phyloP scores from a whole-genome alignment of 2,888 invertebrate genomes.

The Allophyes oxyacanthae region DNA sequence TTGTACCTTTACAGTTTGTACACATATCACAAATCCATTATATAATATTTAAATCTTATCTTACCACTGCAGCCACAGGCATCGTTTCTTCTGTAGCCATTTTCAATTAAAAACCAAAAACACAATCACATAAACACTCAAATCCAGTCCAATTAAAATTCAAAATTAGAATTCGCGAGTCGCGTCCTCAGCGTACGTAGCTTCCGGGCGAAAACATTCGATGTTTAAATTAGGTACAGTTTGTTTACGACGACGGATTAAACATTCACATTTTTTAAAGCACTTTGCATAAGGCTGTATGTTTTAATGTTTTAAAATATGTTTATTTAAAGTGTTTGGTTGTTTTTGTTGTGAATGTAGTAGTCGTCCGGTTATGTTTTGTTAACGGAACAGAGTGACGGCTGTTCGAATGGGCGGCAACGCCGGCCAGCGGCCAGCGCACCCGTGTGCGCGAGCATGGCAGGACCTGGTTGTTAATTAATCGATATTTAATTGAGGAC shows the following conservation, averaged over 20 bases:
- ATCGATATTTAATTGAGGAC: conserved; percentile 52
- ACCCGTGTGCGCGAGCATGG: conserved; percentile 69
- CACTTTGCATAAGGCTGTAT: conserved; percentile 24
- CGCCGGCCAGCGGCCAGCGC: conserved; percentile 78
- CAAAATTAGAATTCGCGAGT: conserved; percentile 32
- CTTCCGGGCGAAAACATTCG: conserved; percentile 48
- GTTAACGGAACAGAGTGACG: conserved; percentile 85
- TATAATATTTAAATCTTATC: conserved; percentile 30
- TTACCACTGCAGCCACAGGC: conserved; percentile 77
- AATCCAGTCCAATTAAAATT: conserved; percentile 33
- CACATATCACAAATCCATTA: not conserved
- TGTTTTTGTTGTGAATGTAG: conserved; percentile 64
- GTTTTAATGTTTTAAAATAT: conserved; percentile 28
- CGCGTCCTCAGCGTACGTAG: conserved; percentile 29
- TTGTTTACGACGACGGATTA: conserved; percentile 23
- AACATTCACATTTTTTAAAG: conserved; percentile 18
- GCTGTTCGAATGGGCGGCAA: conserved; percentile 72
- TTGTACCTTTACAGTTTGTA: too few species aligned
- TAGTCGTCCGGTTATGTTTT: conserved; percentile 89
- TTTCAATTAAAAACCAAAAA: conserved; percentile 30
- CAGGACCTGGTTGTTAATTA: conserved; percentile 43
- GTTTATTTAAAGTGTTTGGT: conserved; percentile 36
- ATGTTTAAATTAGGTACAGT: conserved; percentile 36
- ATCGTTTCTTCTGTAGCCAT: conserved; percentile 80
- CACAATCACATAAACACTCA: conserved; percentile 57